phyloP scores from a whole-genome alignment of 2,113 vertebrate species.

The Donacobius atricapilla region DNA sequence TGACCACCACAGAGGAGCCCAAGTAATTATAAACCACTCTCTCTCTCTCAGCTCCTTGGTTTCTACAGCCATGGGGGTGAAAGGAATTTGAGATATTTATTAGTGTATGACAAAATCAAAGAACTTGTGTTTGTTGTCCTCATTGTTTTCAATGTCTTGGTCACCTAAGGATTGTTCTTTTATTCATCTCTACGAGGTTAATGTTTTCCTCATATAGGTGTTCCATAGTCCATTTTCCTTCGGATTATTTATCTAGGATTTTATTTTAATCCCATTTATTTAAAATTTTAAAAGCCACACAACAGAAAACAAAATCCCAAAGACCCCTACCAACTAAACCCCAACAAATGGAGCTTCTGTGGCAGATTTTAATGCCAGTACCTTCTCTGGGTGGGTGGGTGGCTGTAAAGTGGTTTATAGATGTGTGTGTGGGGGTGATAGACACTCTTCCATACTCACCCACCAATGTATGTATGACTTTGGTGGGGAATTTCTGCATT shows the following conservation, averaged over 20 bases:
- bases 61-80: accelerated
- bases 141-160: background rate
- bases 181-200: background rate
- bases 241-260: background rate
- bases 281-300: background rate
- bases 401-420: background rate
- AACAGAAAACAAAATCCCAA: background rate
- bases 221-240: background rate
- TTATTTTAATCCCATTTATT: background rate
- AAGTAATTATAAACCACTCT: background rate
- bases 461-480: no score
- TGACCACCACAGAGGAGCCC: background rate
- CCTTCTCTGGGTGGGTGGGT: background rate
- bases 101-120: background rate
- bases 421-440: background rate
- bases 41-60: background rate
- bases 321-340: background rate
- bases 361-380: background rate
- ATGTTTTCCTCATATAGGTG: background rate
- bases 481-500: background rate
- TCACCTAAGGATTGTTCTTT: background rate
- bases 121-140: background rate
- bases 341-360: background rate
- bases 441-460: no score
- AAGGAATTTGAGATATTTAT: background rate